Evolutionary conservation across 2,797 vertebrate species (phyloP).

Genomic region (Caiman crocodilus): DNA sequence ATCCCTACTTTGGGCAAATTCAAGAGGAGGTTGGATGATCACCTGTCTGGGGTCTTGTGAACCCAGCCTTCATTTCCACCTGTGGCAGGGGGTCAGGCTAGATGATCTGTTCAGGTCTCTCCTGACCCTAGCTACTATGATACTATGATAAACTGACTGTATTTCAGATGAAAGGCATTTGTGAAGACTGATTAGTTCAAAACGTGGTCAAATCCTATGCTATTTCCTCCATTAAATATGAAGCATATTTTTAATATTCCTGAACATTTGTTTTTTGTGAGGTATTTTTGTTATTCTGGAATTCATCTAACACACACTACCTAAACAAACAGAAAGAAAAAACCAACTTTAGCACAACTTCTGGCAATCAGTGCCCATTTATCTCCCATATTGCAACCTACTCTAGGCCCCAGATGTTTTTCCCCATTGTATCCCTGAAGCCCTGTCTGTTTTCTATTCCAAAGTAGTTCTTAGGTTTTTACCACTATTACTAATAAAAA

Average conservation of each 20-base stretch:
- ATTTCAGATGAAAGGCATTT: no score
- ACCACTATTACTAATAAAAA: conserved; percentile 52
- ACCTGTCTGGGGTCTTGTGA: no score
- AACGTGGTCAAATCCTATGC: background rate
- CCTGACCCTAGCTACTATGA: no score
- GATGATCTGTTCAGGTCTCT: no score
- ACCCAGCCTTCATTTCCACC: no score
- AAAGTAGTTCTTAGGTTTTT: conserved; percentile 47
- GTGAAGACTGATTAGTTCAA: background rate
- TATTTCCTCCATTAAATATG: conserved; percentile 3
- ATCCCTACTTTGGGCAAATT: no score
- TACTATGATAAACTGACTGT: no score
- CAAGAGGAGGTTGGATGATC: no score
- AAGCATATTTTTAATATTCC: background rate
- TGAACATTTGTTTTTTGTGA: background rate
- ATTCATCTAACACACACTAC: conserved; percentile 37
- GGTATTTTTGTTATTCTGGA: conserved; percentile 37
- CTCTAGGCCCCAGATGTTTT: conserved; percentile 64
- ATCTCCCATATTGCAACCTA: conserved; percentile 49
- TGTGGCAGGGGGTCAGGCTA: no score
- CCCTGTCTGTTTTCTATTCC: conserved; percentile 64
- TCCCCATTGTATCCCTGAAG: conserved; percentile 26
- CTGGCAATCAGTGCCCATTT: conserved; percentile 71
- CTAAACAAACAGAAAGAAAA: background rate
- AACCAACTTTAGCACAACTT: conserved; percentile 59